These are phyloP conservation scores for Sparus aurata DNA, from an alignment of 2,797 vertebrate species.

Conservation along the genomic window DNA sequence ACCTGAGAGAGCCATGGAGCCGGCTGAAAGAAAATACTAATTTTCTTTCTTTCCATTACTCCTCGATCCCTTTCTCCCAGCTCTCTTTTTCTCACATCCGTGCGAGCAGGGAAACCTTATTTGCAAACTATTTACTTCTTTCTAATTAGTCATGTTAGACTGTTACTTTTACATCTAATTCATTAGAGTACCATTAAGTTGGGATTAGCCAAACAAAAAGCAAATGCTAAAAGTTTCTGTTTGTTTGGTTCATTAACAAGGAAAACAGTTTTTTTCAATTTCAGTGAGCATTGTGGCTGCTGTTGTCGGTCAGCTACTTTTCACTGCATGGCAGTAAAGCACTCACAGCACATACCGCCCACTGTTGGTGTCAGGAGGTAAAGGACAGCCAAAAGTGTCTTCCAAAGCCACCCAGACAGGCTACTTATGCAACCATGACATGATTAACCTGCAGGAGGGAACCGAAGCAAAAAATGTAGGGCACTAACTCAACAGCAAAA, in stretches of 20 bases:
- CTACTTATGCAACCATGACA: not conserved
- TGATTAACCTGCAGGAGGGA: not conserved
- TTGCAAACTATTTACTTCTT: not conserved
- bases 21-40: constrained; percentile 48
- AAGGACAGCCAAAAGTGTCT: not conserved
- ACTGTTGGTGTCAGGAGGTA: not conserved
- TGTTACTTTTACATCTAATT: not conserved
- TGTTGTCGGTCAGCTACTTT: not conserved
- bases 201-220: not conserved
- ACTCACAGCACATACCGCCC: not conserved
- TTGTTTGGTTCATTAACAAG: not conserved
- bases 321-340: not conserved
- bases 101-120: not conserved
- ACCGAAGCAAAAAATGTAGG: not conserved
- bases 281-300: not conserved
- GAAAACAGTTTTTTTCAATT: not conserved
- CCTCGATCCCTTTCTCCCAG: constrained; percentile 9
- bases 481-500: not conserved
- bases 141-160: not conserved
- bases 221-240: not conserved
- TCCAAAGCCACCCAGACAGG: not conserved
- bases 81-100: constrained; percentile 15
- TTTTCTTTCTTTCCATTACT: constrained; percentile 40
- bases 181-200: not conserved
- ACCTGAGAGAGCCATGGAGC: constrained; percentile 64